Percentiles rank a stretch among this genome's conserved stretches.
These are phyloP conservation scores for Cosmopolites sordidus DNA, from an alignment of 2,888 invertebrate species.

Conservation along the genomic window DNA sequence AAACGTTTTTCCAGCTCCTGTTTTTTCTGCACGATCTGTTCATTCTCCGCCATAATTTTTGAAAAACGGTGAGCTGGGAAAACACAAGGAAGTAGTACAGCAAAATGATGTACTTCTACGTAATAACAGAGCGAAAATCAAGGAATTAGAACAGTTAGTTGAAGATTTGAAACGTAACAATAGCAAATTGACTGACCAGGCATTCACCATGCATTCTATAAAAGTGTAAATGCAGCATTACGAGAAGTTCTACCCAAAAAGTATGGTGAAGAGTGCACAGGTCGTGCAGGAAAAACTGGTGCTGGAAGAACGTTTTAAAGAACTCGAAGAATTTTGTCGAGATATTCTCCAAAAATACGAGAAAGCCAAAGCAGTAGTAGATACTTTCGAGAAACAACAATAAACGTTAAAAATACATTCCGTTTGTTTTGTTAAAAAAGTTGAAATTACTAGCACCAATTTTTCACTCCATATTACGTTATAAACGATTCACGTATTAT, in stretches of 20 bases:
- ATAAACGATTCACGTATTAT: too few relatives aligned
- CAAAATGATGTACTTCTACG: conserved; percentile 34
- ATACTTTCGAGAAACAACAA: conserved; percentile 40
- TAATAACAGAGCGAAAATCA: conserved; percentile 30
- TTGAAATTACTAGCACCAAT: too few relatives aligned
- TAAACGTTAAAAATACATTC: conserved; percentile 35
- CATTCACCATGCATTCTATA: conserved; percentile 11
- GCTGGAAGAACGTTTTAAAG: conserved; percentile 35
- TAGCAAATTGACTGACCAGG: conserved; percentile 19
- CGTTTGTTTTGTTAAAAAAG: too few relatives aligned
- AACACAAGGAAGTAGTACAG: conserved; percentile 32
- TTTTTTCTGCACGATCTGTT: too few relatives aligned
- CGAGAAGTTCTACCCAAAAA: conserved; percentile 37
- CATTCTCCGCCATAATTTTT: too few relatives aligned
- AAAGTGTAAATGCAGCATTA: conserved; percentile 33
- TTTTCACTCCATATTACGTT: too few relatives aligned
- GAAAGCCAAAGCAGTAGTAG: conserved; percentile 38
- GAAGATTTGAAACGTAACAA: conserved; percentile 28
- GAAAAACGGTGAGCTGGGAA: conserved; percentile 29
- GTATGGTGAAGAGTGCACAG: conserved; percentile 37
- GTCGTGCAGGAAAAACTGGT: conserved; percentile 34
- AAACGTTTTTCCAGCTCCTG: too few relatives aligned
- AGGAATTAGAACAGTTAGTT: conserved; percentile 30
- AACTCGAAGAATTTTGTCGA: conserved; percentile 40
- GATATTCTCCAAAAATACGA: conserved; percentile 41